Base-by-base conservation (phyloP, 2,797 vertebrate species). In the Danionella dracula region DNA sequence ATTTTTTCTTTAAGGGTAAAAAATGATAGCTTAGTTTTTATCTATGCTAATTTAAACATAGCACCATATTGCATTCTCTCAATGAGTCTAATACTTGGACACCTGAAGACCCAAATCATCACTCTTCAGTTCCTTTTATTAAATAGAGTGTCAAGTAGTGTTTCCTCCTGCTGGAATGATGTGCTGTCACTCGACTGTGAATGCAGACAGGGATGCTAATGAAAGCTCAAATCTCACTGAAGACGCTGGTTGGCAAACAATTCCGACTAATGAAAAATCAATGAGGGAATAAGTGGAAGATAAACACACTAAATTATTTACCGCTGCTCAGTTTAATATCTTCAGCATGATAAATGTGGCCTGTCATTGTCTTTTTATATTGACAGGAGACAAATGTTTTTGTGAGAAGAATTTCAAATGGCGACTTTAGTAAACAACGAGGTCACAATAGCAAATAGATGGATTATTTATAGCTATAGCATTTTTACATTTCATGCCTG, bases 261-360 rank as follows among this genome's bases (percentile, higher is more conserved):
- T 44, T 20, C 45, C 63, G 31, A 17, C 9, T 64, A 68, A 73
- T 68, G 59, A 64, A 65, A 62, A 73, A 69, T 73, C 60, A 59
- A 59, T 54, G 60, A 35, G 17, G 29, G 46, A 41, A 37, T 50
- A 68, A 54, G 16, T 63, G 38, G 21, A 63, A 44, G 19, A 50
- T 40, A 65, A 73, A 63, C 42, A 61, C 54, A 38, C 44, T 63
- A 57, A 68, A 72, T 57, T 38, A 68, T 68, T 60, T 35, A 72
- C 35, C 50, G 1, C 29, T 50, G 44, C 15, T 9, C 20, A 7
- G 41, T 38, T 72, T 57, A 67, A 59, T 64, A 59, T 59, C 50
- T 51, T 38, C 37, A 20, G 40, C 48, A 68, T 29, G 50, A 61
- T 54, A 53, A 61, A 61, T 9, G 34, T 1, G 1, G 0, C 13